Evolutionary conservation across 2,888 invertebrate species (phyloP).

Genomic region (Steromphala cineraria): DNA sequence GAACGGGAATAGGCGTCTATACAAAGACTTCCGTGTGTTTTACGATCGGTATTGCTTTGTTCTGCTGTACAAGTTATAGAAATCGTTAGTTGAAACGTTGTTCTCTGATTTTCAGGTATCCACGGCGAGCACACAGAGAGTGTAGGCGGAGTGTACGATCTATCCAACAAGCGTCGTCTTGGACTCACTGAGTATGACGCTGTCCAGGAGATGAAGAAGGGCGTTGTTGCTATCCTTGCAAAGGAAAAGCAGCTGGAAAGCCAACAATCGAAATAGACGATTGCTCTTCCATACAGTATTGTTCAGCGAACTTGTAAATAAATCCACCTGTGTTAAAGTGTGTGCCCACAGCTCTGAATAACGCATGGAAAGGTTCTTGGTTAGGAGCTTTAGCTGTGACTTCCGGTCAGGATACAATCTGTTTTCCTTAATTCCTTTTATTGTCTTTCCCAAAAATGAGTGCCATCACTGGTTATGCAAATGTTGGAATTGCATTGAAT

Average conservation of each 20-base stretch:
- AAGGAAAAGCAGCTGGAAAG: slow-evolving; percentile 78
- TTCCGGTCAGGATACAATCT: background rate
- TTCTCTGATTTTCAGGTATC: slow-evolving; percentile 73
- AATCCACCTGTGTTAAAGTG: background rate
- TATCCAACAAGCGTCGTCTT: slow-evolving; percentile 68
- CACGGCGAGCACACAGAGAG: slow-evolving; percentile 70
- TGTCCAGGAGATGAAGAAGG: slow-evolving; percentile 61
- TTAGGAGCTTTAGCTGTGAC: background rate
- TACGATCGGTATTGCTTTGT: too few relatives aligned
- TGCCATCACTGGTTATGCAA: background rate
- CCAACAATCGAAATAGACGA: slow-evolving; percentile 84
- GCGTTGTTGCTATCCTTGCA: slow-evolving; percentile 52
- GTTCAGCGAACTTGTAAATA: background rate
- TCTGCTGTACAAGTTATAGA: too few relatives aligned
- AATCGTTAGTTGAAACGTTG: too few relatives aligned
- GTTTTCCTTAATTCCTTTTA: background rate
- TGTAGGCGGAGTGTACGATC: slow-evolving; percentile 67
- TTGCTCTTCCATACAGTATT: background rate
- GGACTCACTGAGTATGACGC: slow-evolving; percentile 65
- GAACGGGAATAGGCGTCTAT: too few relatives aligned
- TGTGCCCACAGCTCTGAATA: slow-evolving; percentile 1
- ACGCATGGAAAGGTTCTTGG: background rate
- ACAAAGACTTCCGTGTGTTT: too few relatives aligned
- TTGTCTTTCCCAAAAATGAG: background rate
- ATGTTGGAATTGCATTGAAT: background rate